These are phyloP conservation scores for Sebastes minor DNA, from an alignment of 2,797 vertebrate genomes.

Conservation along the genomic window DNA sequence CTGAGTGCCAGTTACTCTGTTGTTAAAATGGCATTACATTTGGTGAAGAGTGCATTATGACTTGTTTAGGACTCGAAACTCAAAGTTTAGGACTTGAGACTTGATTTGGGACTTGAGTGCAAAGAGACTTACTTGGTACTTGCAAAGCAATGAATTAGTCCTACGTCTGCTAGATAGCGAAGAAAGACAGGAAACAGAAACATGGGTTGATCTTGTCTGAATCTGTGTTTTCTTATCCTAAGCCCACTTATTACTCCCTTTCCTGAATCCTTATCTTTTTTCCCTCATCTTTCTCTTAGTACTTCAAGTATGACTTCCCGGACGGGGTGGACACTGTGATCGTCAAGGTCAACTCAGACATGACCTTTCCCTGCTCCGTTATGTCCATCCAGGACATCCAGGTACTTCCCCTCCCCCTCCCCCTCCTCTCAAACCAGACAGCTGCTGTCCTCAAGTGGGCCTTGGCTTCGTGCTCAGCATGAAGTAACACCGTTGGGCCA, in stretches of 20 bases:
- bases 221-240: neutral
- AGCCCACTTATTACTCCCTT: too few species aligned
- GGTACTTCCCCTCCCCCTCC: conserved; percentile 70
- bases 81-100: too few species aligned
- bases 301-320: conserved; percentile 94
- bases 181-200: neutral
- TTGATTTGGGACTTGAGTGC: too few species aligned
- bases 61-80: too few species aligned
- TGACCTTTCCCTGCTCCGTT: conserved; percentile 94
- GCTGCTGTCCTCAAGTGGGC: conserved; percentile 20
- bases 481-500: conserved; percentile 14
- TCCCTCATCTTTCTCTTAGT: conserved; percentile 75
- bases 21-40: too few species aligned
- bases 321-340: conserved; percentile 92
- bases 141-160: too few species aligned
- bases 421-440: neutral
- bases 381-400: conserved; percentile 97
- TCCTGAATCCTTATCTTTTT: neutral
- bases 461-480: neutral
- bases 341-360: conserved; percentile 93
- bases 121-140: too few species aligned
- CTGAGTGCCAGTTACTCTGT: too few species aligned
- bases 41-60: too few species aligned
- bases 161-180: too few species aligned
- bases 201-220: neutral